These are phyloP conservation scores for Xenentodon cancila DNA, from an alignment of 2,797 vertebrate species.

Conservation along the genomic window DNA sequence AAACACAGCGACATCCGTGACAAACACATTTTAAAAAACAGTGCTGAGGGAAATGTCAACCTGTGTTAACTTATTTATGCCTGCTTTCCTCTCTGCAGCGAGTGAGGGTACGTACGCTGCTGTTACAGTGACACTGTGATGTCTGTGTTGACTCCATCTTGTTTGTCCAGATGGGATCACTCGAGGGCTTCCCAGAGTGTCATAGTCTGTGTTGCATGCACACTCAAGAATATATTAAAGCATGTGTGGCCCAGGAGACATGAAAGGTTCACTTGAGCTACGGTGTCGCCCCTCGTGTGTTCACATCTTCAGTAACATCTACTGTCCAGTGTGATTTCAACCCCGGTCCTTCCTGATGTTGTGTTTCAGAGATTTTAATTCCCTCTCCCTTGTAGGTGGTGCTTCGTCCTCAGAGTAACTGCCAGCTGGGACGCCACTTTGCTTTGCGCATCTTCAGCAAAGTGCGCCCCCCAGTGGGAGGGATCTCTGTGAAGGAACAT, in stretches of 20 bases:
- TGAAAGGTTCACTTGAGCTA: constrained; percentile 5
- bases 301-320: constrained; percentile 12
- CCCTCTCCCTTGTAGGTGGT: constrained; percentile 85
- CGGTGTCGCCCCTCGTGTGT: constrained; percentile 20
- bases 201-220: constrained; percentile 58
- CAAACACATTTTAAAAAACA: constrained; percentile 7
- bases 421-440: constrained; percentile 94
- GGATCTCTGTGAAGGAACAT: constrained; percentile 98
- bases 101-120: constrained; percentile 82
- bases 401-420: constrained; percentile 92
- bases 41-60: background rate
- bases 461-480: constrained; percentile 96
- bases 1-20: background rate
- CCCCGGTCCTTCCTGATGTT: background rate
- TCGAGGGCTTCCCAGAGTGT: constrained; percentile 16
- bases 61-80: constrained; percentile 33
- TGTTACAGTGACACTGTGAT: constrained; percentile 32
- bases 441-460: constrained; percentile 98
- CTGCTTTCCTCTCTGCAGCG: constrained; percentile 82
- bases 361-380: background rate
- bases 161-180: constrained; percentile 44
- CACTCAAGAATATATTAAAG: constrained; percentile 18
- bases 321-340: background rate
- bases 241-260: constrained; percentile 24
- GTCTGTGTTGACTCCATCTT: constrained; percentile 53